Conservation (phyloP, 2,797 vertebrate genomes). For the Corythornis leucogaster region DNA sequence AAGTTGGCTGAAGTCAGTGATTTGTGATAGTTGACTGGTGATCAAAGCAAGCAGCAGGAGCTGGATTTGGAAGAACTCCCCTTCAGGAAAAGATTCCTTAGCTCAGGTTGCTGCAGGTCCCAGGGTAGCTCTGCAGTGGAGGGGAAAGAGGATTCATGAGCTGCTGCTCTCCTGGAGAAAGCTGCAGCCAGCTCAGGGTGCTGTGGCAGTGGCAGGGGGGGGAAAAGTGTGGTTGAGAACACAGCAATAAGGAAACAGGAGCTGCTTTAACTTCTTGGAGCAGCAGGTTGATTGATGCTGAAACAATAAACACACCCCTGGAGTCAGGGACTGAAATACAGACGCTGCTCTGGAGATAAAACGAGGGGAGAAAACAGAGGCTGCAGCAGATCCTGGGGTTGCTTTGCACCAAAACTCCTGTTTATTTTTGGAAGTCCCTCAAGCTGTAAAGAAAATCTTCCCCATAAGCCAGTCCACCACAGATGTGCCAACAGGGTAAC, state of each 20-base stretch:
- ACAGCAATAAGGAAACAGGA: not conserved
- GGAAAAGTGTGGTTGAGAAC: not conserved
- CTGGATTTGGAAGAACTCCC: not conserved
- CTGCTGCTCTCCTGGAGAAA: not conserved
- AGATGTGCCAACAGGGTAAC: fast-evolving
- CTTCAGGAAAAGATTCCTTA: not conserved
- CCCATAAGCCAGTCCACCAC: fast-evolving
- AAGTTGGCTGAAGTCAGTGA: not conserved
- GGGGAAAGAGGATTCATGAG: not conserved
- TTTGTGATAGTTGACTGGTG: not conserved
- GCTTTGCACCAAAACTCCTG: not conserved
- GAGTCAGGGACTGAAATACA: not conserved
- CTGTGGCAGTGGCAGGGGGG: not conserved
- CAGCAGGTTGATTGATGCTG: not conserved
- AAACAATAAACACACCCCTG: not conserved
- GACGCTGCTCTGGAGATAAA: not conserved
- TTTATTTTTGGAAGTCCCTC: not conserved
- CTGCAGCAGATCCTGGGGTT: not conserved
- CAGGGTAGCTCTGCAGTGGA: fast-evolving
- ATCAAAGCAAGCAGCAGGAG: not conserved
- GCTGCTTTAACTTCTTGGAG: not conserved
- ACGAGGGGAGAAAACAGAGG: not conserved
- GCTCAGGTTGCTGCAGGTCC: not conserved
- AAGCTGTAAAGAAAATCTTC: not conserved
- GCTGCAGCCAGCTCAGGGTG: not conserved